phyloP scores from a whole-genome alignment of 2,888 invertebrate genomes.

The Plemyria rubiginata region DNA sequence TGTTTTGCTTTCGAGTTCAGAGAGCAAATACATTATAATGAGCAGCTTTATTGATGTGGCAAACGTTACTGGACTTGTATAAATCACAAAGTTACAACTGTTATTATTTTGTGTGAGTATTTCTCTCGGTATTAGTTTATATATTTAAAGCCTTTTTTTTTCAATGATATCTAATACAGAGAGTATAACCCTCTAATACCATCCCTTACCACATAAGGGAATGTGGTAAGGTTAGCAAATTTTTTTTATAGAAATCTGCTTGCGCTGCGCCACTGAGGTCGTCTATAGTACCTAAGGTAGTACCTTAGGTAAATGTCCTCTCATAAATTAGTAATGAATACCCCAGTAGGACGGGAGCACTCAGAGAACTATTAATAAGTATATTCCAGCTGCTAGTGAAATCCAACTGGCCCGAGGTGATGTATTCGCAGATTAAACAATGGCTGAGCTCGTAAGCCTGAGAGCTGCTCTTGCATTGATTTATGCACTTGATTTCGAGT shows the following conservation, averaged over 20 bases:
- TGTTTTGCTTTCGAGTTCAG: slow-evolving; percentile 17
- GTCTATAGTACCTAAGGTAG: too few species aligned
- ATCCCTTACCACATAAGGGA: too few species aligned
- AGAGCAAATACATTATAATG: slow-evolving; percentile 4
- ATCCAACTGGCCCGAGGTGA: slow-evolving; percentile 9
- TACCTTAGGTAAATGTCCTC: not conserved
- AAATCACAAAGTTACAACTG: not conserved
- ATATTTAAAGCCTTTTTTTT: too few species aligned
- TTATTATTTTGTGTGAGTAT: not conserved
- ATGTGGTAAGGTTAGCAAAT: too few species aligned
- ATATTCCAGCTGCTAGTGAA: slow-evolving; percentile 8
- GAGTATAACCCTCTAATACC: too few species aligned
- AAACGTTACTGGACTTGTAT: not conserved
- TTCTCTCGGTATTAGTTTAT: too few species aligned
- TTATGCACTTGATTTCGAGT: slow-evolving; percentile 19
- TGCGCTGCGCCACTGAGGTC: too few species aligned
- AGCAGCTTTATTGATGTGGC: not conserved
- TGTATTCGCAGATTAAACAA: slow-evolving; percentile 22
- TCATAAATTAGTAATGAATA: not conserved
- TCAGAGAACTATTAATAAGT: slow-evolving; percentile 9
- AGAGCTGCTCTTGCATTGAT: slow-evolving; percentile 15
- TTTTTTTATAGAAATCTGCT: too few species aligned
- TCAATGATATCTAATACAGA: too few species aligned
- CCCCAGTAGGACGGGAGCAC: too few species aligned
- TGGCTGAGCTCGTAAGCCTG: slow-evolving; percentile 15